These are phyloP conservation scores for Arizona elegans DNA, from an alignment of 2,113 vertebrate genomes.

Conservation along the genomic window DNA sequence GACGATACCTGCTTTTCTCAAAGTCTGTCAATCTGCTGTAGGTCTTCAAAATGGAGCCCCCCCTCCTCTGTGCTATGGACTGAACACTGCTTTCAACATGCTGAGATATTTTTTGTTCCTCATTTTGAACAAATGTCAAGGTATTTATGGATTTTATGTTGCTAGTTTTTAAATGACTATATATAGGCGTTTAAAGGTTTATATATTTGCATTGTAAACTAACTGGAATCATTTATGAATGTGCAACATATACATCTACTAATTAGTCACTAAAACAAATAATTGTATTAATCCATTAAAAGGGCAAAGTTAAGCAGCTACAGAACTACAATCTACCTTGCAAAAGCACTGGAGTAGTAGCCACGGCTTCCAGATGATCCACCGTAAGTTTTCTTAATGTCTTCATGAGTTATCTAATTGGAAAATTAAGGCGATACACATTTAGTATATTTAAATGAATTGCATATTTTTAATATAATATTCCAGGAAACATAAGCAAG, in stretches of 20 bases:
- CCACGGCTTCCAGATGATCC: slow-evolving; percentile 95
- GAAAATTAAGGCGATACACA: not conserved
- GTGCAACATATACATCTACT: not conserved
- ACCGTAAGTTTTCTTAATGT: slow-evolving; percentile 97
- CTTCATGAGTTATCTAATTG: slow-evolving; percentile 92
- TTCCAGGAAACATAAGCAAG: not conserved
- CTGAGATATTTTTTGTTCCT: not conserved
- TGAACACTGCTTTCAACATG: not conserved
- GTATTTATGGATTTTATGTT: not conserved
- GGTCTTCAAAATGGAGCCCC: not conserved
- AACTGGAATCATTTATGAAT: not conserved
- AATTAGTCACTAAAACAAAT: not conserved
- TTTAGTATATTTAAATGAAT: not conserved
- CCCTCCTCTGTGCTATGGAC: not conserved
- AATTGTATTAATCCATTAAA: not conserved
- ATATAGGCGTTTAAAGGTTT: not conserved
- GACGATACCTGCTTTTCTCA: not conserved
- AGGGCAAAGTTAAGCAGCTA: not conserved
- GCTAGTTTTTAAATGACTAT: not conserved
- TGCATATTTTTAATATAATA: not conserved
- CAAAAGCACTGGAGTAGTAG: slow-evolving; percentile 98
- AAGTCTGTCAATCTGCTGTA: not conserved
- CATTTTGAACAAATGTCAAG: not conserved
- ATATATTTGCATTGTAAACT: not conserved
- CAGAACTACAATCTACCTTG: slow-evolving; percentile 74